A percentile compares a stretch with the other conserved stretches of the same genome.
phyloP scores from a whole-genome alignment of 2,797 vertebrate genomes.

The Novumbra hubbsi region DNA sequence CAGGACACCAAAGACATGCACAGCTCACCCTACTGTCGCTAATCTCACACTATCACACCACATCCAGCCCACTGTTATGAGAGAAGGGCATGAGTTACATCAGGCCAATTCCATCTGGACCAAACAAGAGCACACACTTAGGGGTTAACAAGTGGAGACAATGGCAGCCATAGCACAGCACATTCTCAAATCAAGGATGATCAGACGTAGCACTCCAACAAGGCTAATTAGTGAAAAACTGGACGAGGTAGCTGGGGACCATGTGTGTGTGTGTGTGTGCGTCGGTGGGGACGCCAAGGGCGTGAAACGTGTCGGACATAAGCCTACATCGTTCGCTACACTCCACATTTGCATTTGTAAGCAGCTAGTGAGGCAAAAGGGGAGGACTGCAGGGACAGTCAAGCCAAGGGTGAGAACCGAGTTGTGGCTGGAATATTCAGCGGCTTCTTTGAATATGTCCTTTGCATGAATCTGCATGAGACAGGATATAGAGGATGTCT shows the following conservation, averaged over 20 bases:
- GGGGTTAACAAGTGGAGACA: slow-evolving; percentile 74
- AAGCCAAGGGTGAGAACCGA: slow-evolving; percentile 55
- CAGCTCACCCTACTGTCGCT: slow-evolving; percentile 39
- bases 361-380: slow-evolving; percentile 27
- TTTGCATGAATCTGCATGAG: slow-evolving; percentile 40
- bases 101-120: slow-evolving; percentile 65
- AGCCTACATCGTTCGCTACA: slow-evolving; percentile 63
- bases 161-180: slow-evolving; percentile 47
- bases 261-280: slow-evolving; percentile 6
- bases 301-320: slow-evolving; percentile 59
- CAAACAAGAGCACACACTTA: slow-evolving; percentile 41
- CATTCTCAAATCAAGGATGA: slow-evolving; percentile 77
- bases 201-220: slow-evolving; percentile 73
- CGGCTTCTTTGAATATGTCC: slow-evolving; percentile 33
- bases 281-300: slow-evolving; percentile 44
- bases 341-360: slow-evolving; percentile 67
- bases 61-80: slow-evolving; percentile 33
- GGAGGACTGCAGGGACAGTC: slow-evolving; percentile 46
- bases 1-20: slow-evolving; percentile 58
- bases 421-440: slow-evolving; percentile 62
- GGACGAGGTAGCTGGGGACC: slow-evolving; percentile 59
- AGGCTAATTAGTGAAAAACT: slow-evolving; percentile 71
- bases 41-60: slow-evolving; percentile 14
- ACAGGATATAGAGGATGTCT: no score
- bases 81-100: slow-evolving; percentile 30